Evolutionary conservation across 2,797 vertebrate species (phyloP).

Genomic region (Chrysocyon brachyurus): DNA sequence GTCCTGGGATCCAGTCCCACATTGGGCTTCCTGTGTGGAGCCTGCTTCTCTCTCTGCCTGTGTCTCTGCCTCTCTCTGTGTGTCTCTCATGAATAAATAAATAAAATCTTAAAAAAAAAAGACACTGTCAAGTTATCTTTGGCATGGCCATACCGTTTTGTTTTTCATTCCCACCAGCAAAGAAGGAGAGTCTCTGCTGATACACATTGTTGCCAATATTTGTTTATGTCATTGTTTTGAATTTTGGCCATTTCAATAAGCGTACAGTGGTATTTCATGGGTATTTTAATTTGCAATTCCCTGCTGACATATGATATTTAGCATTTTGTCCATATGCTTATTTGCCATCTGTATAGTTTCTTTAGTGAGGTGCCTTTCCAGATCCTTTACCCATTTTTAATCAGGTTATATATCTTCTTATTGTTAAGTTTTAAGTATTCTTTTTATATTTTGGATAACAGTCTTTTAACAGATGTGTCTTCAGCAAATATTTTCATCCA

Average conservation of each 20-base stretch:
- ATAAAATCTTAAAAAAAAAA: too few species aligned
- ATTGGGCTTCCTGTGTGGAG: too few species aligned
- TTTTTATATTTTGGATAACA: neutral
- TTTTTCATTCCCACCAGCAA: neutral
- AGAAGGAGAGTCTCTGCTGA: rapidly evolving
- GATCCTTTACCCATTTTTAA: neutral
- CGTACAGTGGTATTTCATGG: too few species aligned
- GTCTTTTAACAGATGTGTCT: neutral
- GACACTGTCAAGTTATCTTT: neutral
- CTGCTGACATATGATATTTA: neutral
- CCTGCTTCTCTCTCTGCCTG: too few species aligned
- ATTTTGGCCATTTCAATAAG: neutral
- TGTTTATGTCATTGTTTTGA: neutral
- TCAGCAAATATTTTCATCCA: neutral
- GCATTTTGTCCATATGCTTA: neutral
- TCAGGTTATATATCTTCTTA: neutral
- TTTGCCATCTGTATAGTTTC: neutral
- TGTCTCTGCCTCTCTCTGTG: too few species aligned
- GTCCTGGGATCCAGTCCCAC: too few species aligned
- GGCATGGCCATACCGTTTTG: too few species aligned
- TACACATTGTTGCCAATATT: neutral
- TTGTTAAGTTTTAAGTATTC: neutral
- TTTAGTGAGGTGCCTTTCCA: neutral
- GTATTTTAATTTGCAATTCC: neutral
- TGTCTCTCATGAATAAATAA: too few species aligned